These are phyloP conservation scores for Steinernema carpocapsae DNA, from an alignment of 2,888 invertebrate species.

Conservation along the genomic window DNA sequence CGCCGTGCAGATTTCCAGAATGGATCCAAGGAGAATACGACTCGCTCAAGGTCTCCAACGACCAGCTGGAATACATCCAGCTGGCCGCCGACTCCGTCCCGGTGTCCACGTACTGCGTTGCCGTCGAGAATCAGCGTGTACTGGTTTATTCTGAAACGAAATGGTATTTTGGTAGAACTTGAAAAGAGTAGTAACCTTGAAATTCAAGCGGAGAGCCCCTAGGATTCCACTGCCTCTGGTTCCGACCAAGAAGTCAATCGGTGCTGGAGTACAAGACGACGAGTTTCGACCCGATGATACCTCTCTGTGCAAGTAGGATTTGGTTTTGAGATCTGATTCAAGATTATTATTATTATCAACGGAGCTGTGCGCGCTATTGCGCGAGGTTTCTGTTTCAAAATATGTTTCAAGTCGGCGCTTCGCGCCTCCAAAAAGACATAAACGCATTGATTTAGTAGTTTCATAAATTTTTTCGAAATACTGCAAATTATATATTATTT, in stretches of 20 bases:
- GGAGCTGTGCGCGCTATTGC: too few species aligned
- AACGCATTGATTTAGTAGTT: too few species aligned
- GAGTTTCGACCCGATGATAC: conserved; percentile 36
- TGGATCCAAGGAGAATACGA: conserved; percentile 59
- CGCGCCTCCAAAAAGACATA: too few species aligned
- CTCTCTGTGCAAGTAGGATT: conserved; percentile 39
- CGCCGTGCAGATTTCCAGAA: conserved; percentile 56
- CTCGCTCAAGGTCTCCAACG: conserved; percentile 47
- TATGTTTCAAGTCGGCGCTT: too few species aligned
- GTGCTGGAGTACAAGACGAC: conserved; percentile 60
- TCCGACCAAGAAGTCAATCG: conserved; percentile 56
- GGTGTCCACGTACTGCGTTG: conserved; percentile 53
- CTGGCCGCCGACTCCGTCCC: conserved; percentile 50
- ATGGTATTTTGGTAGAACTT: neutral
- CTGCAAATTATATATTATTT: too few species aligned
- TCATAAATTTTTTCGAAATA: too few species aligned
- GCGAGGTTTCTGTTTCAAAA: too few species aligned
- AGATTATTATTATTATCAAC: too few species aligned
- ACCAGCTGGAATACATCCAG: conserved; percentile 49
- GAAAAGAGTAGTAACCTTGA: neutral
- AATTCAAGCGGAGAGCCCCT: conserved; percentile 54
- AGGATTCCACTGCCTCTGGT: conserved; percentile 61
- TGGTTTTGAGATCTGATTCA: too few species aligned
- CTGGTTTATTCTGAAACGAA: conserved; percentile 53
- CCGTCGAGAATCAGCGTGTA: conserved; percentile 53